Evolutionary conservation across 2,797 vertebrate species (phyloP), one percentile per base, ranked within the genome.

Genomic region (Sebastiscus tertius): DNA sequence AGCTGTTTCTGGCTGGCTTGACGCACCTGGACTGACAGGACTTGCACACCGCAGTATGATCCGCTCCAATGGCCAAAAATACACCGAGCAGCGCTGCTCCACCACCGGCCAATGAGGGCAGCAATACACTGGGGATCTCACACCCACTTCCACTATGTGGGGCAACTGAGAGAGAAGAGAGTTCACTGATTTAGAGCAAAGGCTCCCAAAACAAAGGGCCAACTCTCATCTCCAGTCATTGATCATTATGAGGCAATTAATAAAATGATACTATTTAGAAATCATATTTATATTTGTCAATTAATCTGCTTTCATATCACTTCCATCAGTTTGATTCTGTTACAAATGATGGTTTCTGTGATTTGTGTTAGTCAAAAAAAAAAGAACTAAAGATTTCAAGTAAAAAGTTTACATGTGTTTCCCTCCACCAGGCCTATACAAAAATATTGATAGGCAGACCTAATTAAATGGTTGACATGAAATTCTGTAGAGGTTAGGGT

Each of bases 1-100:
- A 0, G 52, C 69, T 77, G 6, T 20, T 55, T 0, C 10, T 22
- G 13, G 12, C 2, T 22, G 8, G 31, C 85, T 89, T 93, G 72
- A 85, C 26, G 13, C 36, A 31, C 62, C 52, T 34, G 60, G 8
- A 62, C 62, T 39, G 65, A 68, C 77, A 20, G 65, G 65, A 80
- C 60, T 18, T 52, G 56, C 76, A 34, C 83, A 16, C 83, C 80
- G 92, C 95, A 89, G 92, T 80, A 64, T 89, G 92, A 75, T 78
- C 83, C 68, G 78, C 81, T 82, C 68, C 83, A 86, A 71, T 75
- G 46, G 78, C 93, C 94, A 91, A 94, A 95, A 95, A 95, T 94
- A 96, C 92, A 85, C 87, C 16, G 62, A 77, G 52, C 84, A 72
- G 73, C 77, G 79, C 85, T 39, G 72, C 79, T 77, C 73, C 76